Evolutionary conservation across 2,113 vertebrate species (phyloP), one percentile per base, ranked within the genome.

Genomic region (Saguinus imperator): DNA sequence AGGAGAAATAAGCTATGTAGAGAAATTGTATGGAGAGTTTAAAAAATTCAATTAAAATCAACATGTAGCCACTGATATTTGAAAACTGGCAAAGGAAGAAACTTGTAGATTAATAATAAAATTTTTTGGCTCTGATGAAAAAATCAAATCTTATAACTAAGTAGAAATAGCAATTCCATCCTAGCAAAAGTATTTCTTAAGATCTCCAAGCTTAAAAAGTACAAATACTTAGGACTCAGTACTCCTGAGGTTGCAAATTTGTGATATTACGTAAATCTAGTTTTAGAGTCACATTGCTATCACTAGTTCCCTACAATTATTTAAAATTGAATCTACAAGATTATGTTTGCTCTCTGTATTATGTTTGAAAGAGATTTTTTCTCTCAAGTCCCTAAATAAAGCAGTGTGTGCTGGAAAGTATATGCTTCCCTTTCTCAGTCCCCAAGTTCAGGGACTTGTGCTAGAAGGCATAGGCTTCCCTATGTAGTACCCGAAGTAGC

Each of bases 21-120:
- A 40, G 25, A 8, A 37, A 77, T 91, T 87, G n/a, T 7, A 57
- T 57, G 68, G 40, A 94, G 20, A 82, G 75, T 96, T 76, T 91
- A 17, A 52, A 52, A 48, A 91, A 80, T 66, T 86, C 81, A 96
- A 57, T 80, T 94, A 75, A 87, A 91, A 87, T 94, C 55, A 87
- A n/a, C 9, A 52, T 35, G 75, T 6, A 43, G 21, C 20, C 61
- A 43, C 5, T 50, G 58, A 52, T 91, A 77, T 72, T 21, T 88
- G 43, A 92, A 91, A 84, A 72, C 43, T 58, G 52, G 35, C 18
- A 83, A 72, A n/a, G 3, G 9, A 72, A 45, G 13, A 84, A 32
- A 83, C 43, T 52, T 89, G 52, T 14, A 83, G 70, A 83, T 61
- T 77, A 83, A 70, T 17, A 52, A 79, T 86, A 45, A 27, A 57